Conservation (phyloP, 64 coral and sea anemone genomes). For the Montipora sp. region DNA sequence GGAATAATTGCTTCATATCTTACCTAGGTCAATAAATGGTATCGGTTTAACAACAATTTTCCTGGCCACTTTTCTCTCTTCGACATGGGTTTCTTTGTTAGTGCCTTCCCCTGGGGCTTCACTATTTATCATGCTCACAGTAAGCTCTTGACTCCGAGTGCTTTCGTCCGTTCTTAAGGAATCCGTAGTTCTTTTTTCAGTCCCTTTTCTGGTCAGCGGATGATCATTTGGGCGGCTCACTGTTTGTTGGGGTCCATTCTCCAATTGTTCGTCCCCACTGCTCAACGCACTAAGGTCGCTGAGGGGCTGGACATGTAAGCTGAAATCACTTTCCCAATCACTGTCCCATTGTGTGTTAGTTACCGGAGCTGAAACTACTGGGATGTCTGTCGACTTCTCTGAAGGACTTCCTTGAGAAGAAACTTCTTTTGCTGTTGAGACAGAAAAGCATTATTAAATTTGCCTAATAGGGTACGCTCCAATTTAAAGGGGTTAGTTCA, state of each 20-base stretch:
- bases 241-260: background rate
- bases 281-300: slow-evolving; percentile 39
- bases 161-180: background rate
- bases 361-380: background rate
- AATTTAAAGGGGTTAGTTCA: no score
- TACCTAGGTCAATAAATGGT: slow-evolving; percentile 10
- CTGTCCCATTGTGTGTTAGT: slow-evolving; percentile 11
- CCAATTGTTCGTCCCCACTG: background rate
- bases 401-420: background rate
- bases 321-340: slow-evolving; percentile 73
- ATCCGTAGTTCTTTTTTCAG: background rate
- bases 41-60: background rate
- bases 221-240: background rate
- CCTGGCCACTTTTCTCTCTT: background rate
- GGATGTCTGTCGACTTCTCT: background rate
- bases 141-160: background rate
- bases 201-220: background rate
- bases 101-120: background rate
- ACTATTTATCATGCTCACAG: background rate
- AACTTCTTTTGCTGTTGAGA: background rate
- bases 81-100: background rate
- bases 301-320: slow-evolving; percentile 49
- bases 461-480: no score
- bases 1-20: background rate
- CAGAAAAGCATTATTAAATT: background rate